A percentile compares a stretch with the other conserved stretches of the same genome.
Evolutionary conservation across 2,888 invertebrate genomes (phyloP).

Genomic region (Ochropacha duplaris): DNA sequence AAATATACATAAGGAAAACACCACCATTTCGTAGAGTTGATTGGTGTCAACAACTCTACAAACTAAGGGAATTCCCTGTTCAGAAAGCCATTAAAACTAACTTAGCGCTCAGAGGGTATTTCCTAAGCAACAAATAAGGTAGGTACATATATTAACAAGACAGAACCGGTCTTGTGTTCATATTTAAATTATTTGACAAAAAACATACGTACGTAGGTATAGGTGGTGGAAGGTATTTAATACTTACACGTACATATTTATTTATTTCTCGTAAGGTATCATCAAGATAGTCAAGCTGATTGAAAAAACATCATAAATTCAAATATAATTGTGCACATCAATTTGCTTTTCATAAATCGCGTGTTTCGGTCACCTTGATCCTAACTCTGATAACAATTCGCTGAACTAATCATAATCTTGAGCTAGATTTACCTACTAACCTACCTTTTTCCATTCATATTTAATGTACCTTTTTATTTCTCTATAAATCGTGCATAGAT

Average conservation of each 20-base stretch:
- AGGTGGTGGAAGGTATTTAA: no score
- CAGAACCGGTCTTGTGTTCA: not conserved
- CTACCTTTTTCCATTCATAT: not conserved
- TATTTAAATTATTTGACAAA: no score
- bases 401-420: slow-evolving; percentile 25
- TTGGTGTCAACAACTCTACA: not conserved
- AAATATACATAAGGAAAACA: not conserved
- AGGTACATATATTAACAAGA: not conserved
- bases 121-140: not conserved
- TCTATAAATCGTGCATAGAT: not conserved
- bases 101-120: not conserved
- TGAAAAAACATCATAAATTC: no score
- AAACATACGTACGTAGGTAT: no score
- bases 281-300: not conserved
- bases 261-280: no score
- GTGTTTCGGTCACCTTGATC: slow-evolving; percentile 47
- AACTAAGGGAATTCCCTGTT: not conserved
- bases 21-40: not conserved
- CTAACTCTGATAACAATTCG: slow-evolving; percentile 32
- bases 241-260: no score
- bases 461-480: not conserved
- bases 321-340: not conserved
- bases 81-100: not conserved
- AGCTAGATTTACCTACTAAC: not conserved
- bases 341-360: slow-evolving; percentile 35